phyloP scores from a whole-genome alignment of 2,113 vertebrate genomes.

The Salvelinus sp. region DNA sequence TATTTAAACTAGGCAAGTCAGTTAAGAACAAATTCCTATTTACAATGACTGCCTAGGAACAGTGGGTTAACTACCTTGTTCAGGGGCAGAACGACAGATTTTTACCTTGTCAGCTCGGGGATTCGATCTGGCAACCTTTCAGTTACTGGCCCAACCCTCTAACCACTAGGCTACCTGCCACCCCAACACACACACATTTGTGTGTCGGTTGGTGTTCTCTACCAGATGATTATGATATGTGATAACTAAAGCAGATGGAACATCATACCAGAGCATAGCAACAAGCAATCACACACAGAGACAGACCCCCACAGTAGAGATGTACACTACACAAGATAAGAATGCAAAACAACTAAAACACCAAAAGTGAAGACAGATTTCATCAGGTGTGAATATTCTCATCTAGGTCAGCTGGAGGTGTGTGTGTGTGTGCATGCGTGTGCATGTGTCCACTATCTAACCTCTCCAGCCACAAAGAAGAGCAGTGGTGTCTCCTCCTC shows the following conservation, averaged over 20 bases:
- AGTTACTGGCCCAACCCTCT: too few relatives aligned
- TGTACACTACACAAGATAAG: too few relatives aligned
- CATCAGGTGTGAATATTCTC: not conserved
- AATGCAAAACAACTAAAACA: not conserved
- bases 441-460: conserved; percentile 56
- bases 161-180: too few relatives aligned
- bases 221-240: conserved; percentile 17
- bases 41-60: too few relatives aligned
- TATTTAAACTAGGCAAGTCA: too few relatives aligned
- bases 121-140: too few relatives aligned
- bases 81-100: too few relatives aligned
- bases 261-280: conserved; percentile 15
- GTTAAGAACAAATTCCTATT: too few relatives aligned
- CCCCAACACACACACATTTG: too few relatives aligned
- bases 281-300: not conserved
- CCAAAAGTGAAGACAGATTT: not conserved
- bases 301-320: too few relatives aligned
- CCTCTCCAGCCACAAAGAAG: conserved; percentile 98
- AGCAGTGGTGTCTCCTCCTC: conserved; percentile 93
- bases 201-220: conserved; percentile 2
- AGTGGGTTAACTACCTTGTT: too few relatives aligned
- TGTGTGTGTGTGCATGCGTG: not conserved
- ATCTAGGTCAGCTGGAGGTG: not conserved
- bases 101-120: too few relatives aligned
- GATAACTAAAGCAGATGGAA: conserved; percentile 31